Base-by-base conservation (phyloP, 2,797 vertebrate species). In the Acanthis flammea region DNA sequence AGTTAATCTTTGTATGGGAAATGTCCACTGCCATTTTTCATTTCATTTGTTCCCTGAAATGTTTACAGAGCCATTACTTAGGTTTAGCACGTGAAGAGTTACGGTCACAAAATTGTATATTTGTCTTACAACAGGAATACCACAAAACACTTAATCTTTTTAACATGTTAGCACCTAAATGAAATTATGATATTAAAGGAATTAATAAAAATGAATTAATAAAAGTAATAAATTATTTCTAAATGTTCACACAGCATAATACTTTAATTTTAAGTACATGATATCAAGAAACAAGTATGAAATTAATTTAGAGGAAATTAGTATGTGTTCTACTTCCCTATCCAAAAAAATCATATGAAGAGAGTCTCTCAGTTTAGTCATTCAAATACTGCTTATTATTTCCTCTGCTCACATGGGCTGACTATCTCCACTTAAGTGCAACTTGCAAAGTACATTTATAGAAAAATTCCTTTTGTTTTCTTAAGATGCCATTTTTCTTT, bases 1-100 rank as follows among this genome's bases (percentile, higher is more conserved):
- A 95, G 47, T 94, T 94, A 93, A 90, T 89, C 77, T 94, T 97
- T 80, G 45, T 65, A 71, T 87, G 61, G 68, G 35, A 95, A 93
- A 96, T 33, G 27, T 50, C 67, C 63, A 84, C 30, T 78, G 48
- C 51, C 33, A 68, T 94, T 94, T 90, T 88, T 94, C 78, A 89
- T 58, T 78, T 74, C 18, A 10, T 77, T 71, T 91, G 61, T 58
- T 83, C 73, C 75, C 54, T 76, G 15, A 80, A 87, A 79, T 24
- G 3, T 88, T 88, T 76, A 76, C 42, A 58, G 68, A 51, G 60
- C 22, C 72, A 65, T 88, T 88, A 58, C 57, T 79, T 88, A 65
- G 24, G 13, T 92, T 89, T 78, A 87, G 45, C 58, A 81, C 5
- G 5, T 75, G 55, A 92, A 66, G 50, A 92, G 68, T 88, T 73